Evolutionary conservation across 2,888 invertebrate species (phyloP), one percentile per base, ranked within the genome.

Genomic region (Macrophya annulata): DNA sequence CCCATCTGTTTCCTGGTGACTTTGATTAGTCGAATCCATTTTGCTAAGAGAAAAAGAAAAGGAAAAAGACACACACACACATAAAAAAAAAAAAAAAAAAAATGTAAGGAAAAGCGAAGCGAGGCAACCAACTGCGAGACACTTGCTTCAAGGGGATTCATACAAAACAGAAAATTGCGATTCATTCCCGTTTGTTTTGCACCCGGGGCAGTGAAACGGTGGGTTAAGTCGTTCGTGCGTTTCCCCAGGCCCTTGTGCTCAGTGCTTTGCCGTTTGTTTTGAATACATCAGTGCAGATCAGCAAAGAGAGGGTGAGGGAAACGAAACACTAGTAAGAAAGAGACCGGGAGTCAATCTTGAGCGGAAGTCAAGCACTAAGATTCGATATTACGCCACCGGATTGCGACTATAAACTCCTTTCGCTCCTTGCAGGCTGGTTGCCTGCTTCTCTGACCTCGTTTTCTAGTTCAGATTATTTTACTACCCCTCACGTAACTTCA

Each of bases 21-120:
- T 74, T 74, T 74, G 74, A 74, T 74, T 45, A 74, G 74, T 74
- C 74, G 74, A n/a, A 45, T 45, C 43, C 74, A 43, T 74, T 74
- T 45, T 25, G 17, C 25, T 5, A 0, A 45, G 37, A 17, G 37
- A 37, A 37, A 17, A 68, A 68, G 37, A 12, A 37, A 6, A 2
- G 17, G 17, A 6, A 17, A 10, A 37, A 68, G 15, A 55, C 15
- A 15, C 5, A 37, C 15, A 17, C n/a, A 45, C 17, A 40, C 10
- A 31, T 17, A 10, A 40, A 71, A 71, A 40, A 71, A 40, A 37
- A 21, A 21, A 4, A n/a, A n/a, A n/a, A 40, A 9, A 40, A 40
- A 37, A 15, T 40, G 37, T 4, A 71, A 62, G 25, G 62, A 1
- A 62, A 25, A 62, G 40, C 37, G 31, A 40, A 4, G 45, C 43